Percentiles rank a stretch among this genome's conserved stretches.
These are phyloP conservation scores for Neoitamus cyanurus DNA, from an alignment of 2,888 invertebrate species.

Conservation along the genomic window DNA sequence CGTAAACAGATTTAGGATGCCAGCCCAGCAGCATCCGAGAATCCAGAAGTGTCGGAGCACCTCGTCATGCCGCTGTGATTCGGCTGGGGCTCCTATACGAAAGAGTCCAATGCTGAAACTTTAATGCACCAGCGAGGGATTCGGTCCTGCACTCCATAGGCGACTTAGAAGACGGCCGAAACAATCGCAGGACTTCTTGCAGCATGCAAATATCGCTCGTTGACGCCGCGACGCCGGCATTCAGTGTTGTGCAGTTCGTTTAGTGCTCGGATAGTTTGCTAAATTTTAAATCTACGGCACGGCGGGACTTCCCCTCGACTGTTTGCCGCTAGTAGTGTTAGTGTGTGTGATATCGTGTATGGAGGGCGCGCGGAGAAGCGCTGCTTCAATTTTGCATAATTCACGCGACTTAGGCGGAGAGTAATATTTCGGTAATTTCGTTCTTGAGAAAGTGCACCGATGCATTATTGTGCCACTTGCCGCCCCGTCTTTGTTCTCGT, in stretches of 20 bases:
- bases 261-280: constrained; percentile 13
- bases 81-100: neutral
- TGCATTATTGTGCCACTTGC: constrained; percentile 16
- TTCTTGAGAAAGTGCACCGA: constrained; percentile 28
- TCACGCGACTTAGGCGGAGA: constrained; percentile 11
- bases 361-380: neutral
- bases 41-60: neutral
- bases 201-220: neutral
- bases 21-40: neutral
- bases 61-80: neutral
- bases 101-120: neutral
- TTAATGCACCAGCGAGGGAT: constrained; percentile 14
- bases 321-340: neutral
- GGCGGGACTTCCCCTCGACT: neutral
- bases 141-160: neutral
- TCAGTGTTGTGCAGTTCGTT: constrained; percentile 28
- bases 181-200: neutral
- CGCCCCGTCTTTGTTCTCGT: constrained; percentile 14
- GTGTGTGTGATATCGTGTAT: neutral
- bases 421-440: constrained; percentile 40
- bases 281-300: constrained; percentile 3
- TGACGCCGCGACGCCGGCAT: neutral
- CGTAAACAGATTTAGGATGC: constrained; percentile 29
- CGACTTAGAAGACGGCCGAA: neutral
- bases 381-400: constrained; percentile 6